phyloP scores from a whole-genome alignment of 2,888 invertebrate genomes.

The Miltochrista miniata region DNA sequence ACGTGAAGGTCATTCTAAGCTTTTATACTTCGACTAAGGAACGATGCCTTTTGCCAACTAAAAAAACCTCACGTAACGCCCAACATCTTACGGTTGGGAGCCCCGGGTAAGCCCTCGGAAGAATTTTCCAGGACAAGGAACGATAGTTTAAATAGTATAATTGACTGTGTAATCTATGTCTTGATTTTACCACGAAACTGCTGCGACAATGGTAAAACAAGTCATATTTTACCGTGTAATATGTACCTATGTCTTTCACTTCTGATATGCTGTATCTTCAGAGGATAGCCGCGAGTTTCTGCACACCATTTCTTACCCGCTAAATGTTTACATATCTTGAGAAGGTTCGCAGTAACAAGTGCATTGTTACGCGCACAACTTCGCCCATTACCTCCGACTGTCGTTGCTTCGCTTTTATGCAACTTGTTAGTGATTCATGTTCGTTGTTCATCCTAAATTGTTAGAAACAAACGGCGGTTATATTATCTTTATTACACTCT shows the following conservation, averaged over 20 bases:
- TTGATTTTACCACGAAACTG: too few species aligned
- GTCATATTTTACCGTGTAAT: too few species aligned
- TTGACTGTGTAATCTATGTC: too few species aligned
- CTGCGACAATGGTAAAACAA: too few species aligned
- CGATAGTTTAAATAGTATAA: too few species aligned
- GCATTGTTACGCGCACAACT: conserved; percentile 16
- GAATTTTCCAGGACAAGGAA: too few species aligned
- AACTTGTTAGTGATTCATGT: conserved; percentile 43
- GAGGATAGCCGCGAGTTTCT: not conserved
- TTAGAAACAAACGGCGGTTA: conserved; percentile 31
- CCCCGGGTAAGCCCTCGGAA: too few species aligned
- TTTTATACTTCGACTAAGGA: too few species aligned
- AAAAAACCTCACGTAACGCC: too few species aligned
- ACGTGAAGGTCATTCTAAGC: too few species aligned
- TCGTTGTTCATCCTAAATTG: conserved; percentile 47
- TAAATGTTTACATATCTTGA: conserved; percentile 4
- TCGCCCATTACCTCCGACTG: conserved; percentile 10
- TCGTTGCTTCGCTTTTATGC: conserved; percentile 29
- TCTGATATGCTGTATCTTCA: not conserved
- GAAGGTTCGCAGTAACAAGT: conserved; percentile 9
- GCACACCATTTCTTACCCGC: not conserved
- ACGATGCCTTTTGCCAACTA: too few species aligned
- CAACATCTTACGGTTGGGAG: too few species aligned
- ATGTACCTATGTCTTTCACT: not conserved
- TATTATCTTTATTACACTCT: conserved; percentile 39